Percentiles rank a stretch among this genome's conserved stretches.
Evolutionary conservation across 2,113 vertebrate genomes (phyloP).

Genomic region (Nesoenas mayeri): DNA sequence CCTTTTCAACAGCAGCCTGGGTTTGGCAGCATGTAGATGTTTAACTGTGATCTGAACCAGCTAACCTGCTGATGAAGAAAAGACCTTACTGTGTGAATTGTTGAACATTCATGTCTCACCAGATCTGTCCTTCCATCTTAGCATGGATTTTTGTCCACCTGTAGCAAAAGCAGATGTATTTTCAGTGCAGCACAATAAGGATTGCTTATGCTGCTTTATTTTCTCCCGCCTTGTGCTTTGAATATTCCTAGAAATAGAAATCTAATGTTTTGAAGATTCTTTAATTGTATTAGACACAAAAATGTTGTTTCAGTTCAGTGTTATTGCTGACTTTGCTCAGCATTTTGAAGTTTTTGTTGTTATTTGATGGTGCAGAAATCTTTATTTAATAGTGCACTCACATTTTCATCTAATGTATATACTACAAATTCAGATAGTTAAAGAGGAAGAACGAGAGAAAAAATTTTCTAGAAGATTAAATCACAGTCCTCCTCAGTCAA

Average conservation of each 20-base stretch:
- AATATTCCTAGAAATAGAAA: neutral
- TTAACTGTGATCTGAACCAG: neutral
- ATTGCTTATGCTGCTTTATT: neutral
- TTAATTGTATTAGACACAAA: neutral
- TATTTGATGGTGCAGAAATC: neutral
- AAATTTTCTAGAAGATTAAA: slow-evolving; percentile 93
- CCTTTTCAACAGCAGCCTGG: neutral
- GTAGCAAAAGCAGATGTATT: neutral
- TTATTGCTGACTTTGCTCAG: neutral
- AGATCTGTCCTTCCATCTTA: neutral
- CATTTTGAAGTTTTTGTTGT: neutral
- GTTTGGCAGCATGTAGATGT: neutral
- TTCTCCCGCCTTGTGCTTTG: neutral
- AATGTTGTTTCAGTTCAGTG: neutral
- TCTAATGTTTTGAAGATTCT: neutral
- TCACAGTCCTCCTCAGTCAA: slow-evolving; percentile 91
- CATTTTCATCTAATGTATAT: neutral
- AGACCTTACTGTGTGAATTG: rapidly evolving
- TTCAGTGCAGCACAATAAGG: neutral
- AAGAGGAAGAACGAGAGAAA: slow-evolving; percentile 94
- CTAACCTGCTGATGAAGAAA: neutral
- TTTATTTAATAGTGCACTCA: neutral
- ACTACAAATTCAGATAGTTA: slow-evolving; percentile 74
- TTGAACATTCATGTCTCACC: neutral
- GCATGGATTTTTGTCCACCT: neutral